phyloP scores from a whole-genome alignment of 2,113 vertebrate species.

The Leptobrachium ailaonicum region DNA sequence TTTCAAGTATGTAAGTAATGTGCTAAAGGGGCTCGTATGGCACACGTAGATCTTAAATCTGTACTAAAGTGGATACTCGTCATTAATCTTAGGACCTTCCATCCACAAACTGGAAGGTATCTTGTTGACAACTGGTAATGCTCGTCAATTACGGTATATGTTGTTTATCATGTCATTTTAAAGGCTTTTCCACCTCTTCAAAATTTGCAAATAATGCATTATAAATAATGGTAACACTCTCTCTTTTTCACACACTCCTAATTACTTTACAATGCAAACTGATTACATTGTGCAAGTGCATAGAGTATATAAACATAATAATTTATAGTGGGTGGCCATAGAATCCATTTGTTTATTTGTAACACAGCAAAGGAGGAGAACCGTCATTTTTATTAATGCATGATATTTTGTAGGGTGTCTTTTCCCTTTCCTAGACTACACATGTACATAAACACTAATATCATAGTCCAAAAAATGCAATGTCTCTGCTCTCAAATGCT shows the following conservation, averaged over 20 bases:
- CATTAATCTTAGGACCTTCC: conserved; percentile 11
- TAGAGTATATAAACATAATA: neutral
- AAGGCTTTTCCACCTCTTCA: neutral
- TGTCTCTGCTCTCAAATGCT: too few relatives aligned
- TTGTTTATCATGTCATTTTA: neutral
- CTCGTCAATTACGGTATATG: neutral
- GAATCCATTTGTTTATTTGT: neutral
- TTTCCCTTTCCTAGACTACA: too few relatives aligned
- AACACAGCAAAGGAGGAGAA: neutral
- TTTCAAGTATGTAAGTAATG: neutral
- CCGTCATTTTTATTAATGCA: too few relatives aligned
- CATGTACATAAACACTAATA: too few relatives aligned
- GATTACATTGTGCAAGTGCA: neutral
- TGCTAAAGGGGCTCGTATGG: neutral
- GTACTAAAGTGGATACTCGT: conserved; percentile 3
- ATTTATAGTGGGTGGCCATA: neutral
- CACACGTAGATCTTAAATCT: conserved; percentile 10
- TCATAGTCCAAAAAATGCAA: too few relatives aligned
- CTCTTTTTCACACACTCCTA: neutral
- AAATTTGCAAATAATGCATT: neutral
- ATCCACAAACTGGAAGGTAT: conserved; percentile 12
- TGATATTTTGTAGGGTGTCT: too few relatives aligned
- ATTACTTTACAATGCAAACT: neutral
- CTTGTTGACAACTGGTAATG: conserved; percentile 7
- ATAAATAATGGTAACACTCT: neutral